Conservation (phyloP, 1,140 invertebrate genomes). For the Cherax quadricarinatus region DNA sequence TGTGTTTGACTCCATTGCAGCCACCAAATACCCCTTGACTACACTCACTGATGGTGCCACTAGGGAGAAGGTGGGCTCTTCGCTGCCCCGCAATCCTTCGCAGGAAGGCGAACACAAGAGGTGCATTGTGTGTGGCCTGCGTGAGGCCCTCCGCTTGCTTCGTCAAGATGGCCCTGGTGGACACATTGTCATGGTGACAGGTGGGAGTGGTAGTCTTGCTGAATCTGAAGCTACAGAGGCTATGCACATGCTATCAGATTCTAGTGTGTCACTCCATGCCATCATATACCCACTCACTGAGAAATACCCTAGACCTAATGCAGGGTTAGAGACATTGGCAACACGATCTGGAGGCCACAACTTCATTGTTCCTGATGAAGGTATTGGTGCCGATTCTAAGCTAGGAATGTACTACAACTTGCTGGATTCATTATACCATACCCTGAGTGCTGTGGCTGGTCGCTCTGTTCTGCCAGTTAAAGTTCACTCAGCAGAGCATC, state of each 20-base stretch:
- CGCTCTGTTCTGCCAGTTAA: constrained; percentile 67
- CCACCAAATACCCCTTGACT: constrained; percentile 70
- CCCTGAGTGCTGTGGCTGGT: constrained; percentile 53
- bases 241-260: constrained; percentile 35
- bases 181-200: constrained; percentile 67
- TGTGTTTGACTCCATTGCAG: constrained; percentile 67
- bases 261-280: constrained; percentile 59
- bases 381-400: constrained; percentile 72
- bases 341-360: constrained; percentile 57
- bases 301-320: constrained; percentile 62
- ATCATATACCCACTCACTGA: constrained; percentile 72
- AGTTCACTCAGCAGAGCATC: constrained; percentile 69
- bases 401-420: constrained; percentile 73
- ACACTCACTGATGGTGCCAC: constrained; percentile 61
- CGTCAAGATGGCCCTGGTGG: constrained; percentile 42
- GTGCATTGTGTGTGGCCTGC: constrained; percentile 66
- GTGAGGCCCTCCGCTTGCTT: constrained; percentile 56
- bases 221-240: constrained; percentile 47
- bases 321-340: constrained; percentile 56
- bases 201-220: constrained; percentile 52
- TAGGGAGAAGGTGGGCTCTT: constrained; percentile 71
- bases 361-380: constrained; percentile 70
- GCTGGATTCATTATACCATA: constrained; percentile 70
- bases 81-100: constrained; percentile 71
- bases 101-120: constrained; percentile 62